These are phyloP conservation scores for Miniopterus natalensis DNA, from an alignment of 2,113 vertebrate species.

Conservation along the genomic window DNA sequence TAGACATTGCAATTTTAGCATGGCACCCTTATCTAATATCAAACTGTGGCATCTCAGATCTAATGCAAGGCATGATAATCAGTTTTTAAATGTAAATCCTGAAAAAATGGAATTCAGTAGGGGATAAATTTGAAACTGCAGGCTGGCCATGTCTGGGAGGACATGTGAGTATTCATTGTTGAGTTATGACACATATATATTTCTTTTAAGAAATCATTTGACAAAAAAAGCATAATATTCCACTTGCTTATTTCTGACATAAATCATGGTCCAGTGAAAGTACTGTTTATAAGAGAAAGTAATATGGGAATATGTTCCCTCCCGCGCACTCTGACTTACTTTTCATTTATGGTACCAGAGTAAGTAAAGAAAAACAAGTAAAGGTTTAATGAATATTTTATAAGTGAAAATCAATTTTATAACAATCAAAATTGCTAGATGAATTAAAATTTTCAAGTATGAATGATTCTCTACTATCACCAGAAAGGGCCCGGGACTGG, in stretches of 20 bases:
- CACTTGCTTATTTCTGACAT: not conserved
- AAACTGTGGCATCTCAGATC: not conserved
- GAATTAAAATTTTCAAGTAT: slow-evolving; percentile 76
- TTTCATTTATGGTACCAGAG: not conserved
- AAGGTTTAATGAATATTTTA: slow-evolving; percentile 21
- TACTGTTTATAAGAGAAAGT: not conserved
- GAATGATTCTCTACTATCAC: slow-evolving; percentile 62
- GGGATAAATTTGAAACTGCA: slow-evolving; percentile 35
- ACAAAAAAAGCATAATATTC: not conserved
- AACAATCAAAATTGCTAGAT: not conserved
- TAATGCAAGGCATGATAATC: not conserved
- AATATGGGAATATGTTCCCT: not conserved
- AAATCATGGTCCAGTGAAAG: not conserved
- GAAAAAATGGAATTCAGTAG: slow-evolving; percentile 12
- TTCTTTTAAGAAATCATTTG: slow-evolving; percentile 3
- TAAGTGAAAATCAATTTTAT: not conserved
- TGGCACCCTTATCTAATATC: not conserved
- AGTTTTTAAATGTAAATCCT: slow-evolving; percentile 46
- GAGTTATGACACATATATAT: not conserved
- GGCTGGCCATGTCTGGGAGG: not conserved
- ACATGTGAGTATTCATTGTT: not conserved
- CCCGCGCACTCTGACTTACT: not conserved
- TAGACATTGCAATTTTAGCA: slow-evolving; percentile 19
- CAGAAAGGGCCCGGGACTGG: not conserved
- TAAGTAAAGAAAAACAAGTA: slow-evolving; percentile 20